Conservation (phyloP, 2,888 invertebrate genomes). For the Ophion costatus region DNA sequence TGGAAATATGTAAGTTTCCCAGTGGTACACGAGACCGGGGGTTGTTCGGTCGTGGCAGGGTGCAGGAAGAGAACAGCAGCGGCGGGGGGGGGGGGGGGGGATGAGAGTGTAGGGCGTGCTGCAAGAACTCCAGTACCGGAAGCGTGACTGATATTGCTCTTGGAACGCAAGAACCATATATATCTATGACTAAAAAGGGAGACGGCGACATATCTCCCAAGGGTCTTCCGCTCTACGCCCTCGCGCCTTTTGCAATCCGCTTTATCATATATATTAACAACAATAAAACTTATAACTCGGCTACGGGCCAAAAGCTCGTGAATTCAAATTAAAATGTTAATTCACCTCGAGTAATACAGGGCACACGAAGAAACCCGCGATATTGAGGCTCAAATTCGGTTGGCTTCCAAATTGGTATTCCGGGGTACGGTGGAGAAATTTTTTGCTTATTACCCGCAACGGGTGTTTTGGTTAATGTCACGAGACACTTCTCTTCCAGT, state of each 20-base stretch:
- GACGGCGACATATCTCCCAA: conserved; percentile 65
- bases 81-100: conserved; percentile 26
- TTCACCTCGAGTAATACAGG: conserved; percentile 67
- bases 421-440: neutral
- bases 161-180: conserved; percentile 60
- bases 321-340: conserved; percentile 72
- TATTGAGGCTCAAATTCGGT: conserved; percentile 18
- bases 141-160: conserved; percentile 70
- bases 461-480: neutral
- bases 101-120: conserved; percentile 57
- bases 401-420: conserved; percentile 11
- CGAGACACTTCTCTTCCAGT: neutral
- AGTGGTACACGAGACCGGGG: conserved; percentile 45
- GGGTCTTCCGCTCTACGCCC: conserved; percentile 60
- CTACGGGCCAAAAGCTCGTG: conserved; percentile 55
- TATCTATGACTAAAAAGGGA: conserved; percentile 55
- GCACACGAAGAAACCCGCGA: conserved; percentile 22
- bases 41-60: conserved; percentile 30
- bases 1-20: conserved; percentile 71
- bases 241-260: conserved; percentile 55
- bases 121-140: conserved; percentile 65
- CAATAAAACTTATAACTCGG: conserved; percentile 74
- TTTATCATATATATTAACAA: conserved; percentile 76
- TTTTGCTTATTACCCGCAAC: neutral
- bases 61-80: conserved; percentile 38